phyloP scores from a whole-genome alignment of 2,113 vertebrate genomes.

The Nibea albiflora region DNA sequence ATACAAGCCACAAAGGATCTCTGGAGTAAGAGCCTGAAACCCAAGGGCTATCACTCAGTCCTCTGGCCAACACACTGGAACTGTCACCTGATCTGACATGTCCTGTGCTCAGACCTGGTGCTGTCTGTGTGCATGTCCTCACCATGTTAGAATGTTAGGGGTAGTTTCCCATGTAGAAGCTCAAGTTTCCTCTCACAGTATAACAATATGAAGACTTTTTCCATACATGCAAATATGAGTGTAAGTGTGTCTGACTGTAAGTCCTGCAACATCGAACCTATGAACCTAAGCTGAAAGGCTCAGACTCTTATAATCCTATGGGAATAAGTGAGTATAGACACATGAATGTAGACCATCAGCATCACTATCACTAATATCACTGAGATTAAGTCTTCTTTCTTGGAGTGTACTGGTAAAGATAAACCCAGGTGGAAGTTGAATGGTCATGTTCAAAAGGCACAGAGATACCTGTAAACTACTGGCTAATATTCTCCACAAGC shows the following conservation, averaged over 20 bases:
- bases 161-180: neutral
- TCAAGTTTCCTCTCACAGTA: neutral
- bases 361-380: neutral
- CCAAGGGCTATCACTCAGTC: slow-evolving; percentile 36
- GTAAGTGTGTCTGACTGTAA: neutral
- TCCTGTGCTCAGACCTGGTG: slow-evolving; percentile 11
- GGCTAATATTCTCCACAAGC: neutral
- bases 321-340: neutral
- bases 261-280: neutral
- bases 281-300: neutral
- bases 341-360: neutral
- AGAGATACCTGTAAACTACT: neutral
- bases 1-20: slow-evolving; percentile 59
- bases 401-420: neutral
- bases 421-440: neutral
- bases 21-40: slow-evolving; percentile 41
- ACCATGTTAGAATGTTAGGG: neutral
- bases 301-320: neutral
- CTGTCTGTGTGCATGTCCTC: neutral
- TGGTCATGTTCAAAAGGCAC: neutral
- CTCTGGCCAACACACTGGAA: slow-evolving; percentile 25
- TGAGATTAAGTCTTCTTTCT: neutral
- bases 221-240: neutral
- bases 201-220: neutral
- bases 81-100: neutral